phyloP scores from a whole-genome alignment of 2,113 vertebrate species.

The Narcine bancroftii region DNA sequence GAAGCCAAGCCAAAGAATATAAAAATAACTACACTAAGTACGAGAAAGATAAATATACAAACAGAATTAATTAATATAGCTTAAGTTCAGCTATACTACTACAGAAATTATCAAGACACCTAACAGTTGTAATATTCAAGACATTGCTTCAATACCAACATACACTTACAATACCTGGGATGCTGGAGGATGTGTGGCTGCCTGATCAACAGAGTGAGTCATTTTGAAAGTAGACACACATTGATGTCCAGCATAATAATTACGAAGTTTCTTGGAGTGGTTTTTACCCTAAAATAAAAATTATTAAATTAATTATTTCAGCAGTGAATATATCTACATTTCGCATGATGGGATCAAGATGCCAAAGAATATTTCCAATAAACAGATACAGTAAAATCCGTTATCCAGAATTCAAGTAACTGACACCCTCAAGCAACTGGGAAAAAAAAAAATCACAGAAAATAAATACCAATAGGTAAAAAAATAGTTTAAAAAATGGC shows the following conservation, averaged over 20 bases:
- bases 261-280: slow-evolving; percentile 92
- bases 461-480: too few relatives aligned
- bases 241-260: slow-evolving; percentile 90
- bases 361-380: background rate
- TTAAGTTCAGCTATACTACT: background rate
- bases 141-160: background rate
- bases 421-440: too few relatives aligned
- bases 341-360: background rate
- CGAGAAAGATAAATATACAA: background rate
- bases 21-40: background rate
- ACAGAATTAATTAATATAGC: background rate
- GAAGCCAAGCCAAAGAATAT: too few relatives aligned
- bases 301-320: background rate
- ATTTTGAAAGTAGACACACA: slow-evolving; percentile 79
- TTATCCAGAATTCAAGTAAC: too few relatives aligned
- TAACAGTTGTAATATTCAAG: background rate
- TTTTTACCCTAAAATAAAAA: slow-evolving; percentile 80
- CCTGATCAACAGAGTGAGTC: slow-evolving; percentile 65
- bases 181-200: slow-evolving; percentile 54
- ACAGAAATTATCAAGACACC: background rate
- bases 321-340: background rate
- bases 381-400: too few relatives aligned
- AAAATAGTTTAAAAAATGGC: too few relatives aligned
- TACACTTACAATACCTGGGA: slow-evolving; percentile 64
- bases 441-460: too few relatives aligned